phyloP scores from a whole-genome alignment of 2,113 vertebrate species.

The Telmatochromis sp. region DNA sequence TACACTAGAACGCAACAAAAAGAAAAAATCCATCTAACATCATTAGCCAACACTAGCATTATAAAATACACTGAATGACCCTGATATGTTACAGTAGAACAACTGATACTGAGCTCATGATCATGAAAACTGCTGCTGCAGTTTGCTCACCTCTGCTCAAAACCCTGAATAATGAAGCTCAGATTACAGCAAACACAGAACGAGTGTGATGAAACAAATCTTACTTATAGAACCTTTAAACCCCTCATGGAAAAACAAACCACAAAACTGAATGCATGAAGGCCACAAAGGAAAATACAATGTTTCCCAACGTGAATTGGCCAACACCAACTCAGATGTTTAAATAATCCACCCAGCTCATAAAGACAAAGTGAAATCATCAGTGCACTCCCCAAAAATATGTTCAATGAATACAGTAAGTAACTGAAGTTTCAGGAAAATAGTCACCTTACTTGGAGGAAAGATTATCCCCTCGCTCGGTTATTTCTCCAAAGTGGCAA shows the following conservation, averaged over 20 bases:
- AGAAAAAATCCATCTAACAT: not conserved
- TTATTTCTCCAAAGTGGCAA: not conserved
- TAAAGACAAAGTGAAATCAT: not conserved
- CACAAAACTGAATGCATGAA: not conserved
- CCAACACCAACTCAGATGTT: not conserved
- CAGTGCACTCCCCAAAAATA: not conserved
- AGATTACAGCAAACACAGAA: not conserved
- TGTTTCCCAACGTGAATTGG: not conserved
- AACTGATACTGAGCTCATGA: not conserved
- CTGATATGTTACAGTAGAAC: not conserved
- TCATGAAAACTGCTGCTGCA: not conserved
- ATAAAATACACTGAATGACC: not conserved
- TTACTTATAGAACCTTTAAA: not conserved
- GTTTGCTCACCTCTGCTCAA: not conserved
- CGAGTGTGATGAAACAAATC: not conserved
- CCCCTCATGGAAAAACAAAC: not conserved
- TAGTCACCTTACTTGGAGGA: not conserved
- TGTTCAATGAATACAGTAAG: not conserved
- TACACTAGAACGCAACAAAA: not conserved
- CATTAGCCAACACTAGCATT: not conserved
- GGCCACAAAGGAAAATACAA: not conserved
- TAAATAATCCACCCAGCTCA: not conserved
- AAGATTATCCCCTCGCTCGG: not conserved
- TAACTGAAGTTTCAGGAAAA: not conserved
- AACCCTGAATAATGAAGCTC: not conserved